Base-by-base conservation (phyloP, 2,797 vertebrate genomes). In the Glyptemys insculpta region DNA sequence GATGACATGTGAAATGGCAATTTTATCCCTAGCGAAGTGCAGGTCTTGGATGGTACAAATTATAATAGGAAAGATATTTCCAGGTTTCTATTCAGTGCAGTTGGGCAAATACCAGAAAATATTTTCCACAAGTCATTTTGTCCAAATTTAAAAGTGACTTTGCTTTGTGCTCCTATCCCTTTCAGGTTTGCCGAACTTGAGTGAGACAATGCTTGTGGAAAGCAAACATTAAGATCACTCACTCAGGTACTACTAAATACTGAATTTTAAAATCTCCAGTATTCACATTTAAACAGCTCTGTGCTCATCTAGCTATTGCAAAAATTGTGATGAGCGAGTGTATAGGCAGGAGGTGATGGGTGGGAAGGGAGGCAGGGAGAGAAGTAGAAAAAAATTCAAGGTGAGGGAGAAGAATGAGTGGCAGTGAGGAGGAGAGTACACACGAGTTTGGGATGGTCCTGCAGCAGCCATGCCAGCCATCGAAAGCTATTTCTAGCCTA, bases 51-150 rank as follows among this genome's bases (percentile, higher is more conserved):
- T 78, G 91, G 78, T 57, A 57, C 53, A 95, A 23, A 79, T 94
- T 83, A 34, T 27, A 89, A 89, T 41, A 72, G 37, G 79, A 80
- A 88, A 94, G 56, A 0, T 0, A 91, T 96, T 96, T 96, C 93
- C 89, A 92, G 81, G 18, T 91, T 94, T 94, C 89, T 93, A 86
- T 90, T 94, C 82, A 74, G 86, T 29, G 68, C 1, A 83, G 65
- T 31, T 78, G 27, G 25, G 14, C 74, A 78, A 78, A 78, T 31
- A 4, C 12, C 12, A 76, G 11, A 86, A 97, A 96, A 95, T 94
- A 95, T 93, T 97, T 97, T 95, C 95, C 59, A 74, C 95, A 85
- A 96, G 65, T 94, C 54, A 68, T 83, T 94, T 91, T 91, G 78
- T 86, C 87, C 0, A 79, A 96, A 85, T 49, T 79, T 81, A 56